Conservation (phyloP, 2,113 vertebrate genomes). For the Toxotes jaculatrix region DNA sequence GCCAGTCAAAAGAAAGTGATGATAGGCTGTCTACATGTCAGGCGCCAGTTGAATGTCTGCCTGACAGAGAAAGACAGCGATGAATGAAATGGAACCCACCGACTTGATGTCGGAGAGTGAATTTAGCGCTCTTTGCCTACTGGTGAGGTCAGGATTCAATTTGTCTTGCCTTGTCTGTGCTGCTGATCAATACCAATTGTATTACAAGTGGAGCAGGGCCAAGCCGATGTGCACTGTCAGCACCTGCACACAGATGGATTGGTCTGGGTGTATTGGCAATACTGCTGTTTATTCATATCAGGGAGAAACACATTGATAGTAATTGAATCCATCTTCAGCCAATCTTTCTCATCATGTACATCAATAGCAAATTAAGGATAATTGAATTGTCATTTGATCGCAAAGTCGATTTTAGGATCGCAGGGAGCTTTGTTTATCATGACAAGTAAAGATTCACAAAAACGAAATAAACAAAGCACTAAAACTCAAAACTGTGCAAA, state of each 20-base stretch:
- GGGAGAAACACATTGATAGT: conserved; percentile 36
- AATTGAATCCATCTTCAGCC: conserved; percentile 55
- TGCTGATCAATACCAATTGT: conserved; percentile 80
- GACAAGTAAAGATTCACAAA: not conserved
- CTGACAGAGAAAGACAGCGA: conserved; percentile 43
- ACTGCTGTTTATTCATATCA: conserved; percentile 60
- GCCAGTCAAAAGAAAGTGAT: conserved; percentile 60
- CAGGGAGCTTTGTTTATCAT: not conserved
- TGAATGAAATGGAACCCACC: conserved; percentile 53
- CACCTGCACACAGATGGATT: conserved; percentile 63
- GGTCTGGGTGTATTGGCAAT: conserved; percentile 52
- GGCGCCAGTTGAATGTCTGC: conserved; percentile 18
- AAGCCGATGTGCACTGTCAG: conserved; percentile 73
- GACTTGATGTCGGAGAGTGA: conserved; percentile 31
- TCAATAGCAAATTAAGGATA: conserved; percentile 58
- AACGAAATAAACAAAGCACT: not conserved
- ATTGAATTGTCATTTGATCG: conserved; percentile 39
- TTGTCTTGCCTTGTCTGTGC: conserved; percentile 65
- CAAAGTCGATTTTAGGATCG: conserved; percentile 12
- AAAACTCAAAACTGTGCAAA: not conserved
- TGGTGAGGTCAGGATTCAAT: conserved; percentile 65
- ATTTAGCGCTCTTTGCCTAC: conserved; percentile 47
- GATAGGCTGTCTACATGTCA: conserved; percentile 49
- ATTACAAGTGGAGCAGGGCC: conserved; percentile 69
- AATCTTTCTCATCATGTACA: conserved; percentile 20